Evolutionary conservation across 2,888 invertebrate species (phyloP).

Genomic region (Mongoloraphidia duomilia): DNA sequence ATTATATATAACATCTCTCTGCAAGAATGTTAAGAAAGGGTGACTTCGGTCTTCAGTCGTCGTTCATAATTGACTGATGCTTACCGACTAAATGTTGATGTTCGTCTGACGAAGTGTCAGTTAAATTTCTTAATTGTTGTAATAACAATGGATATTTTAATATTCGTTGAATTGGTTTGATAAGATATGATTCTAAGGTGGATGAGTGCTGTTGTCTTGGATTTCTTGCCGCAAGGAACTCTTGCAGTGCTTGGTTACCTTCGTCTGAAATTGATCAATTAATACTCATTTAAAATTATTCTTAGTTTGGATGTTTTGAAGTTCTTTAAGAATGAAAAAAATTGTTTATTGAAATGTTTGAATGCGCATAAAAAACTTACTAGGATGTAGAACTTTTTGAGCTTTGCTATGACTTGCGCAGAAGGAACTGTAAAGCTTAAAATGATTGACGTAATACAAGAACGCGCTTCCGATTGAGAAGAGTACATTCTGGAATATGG

Average conservation of each 20-base stretch:
- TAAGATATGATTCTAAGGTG: conserved; percentile 93
- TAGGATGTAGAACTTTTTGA: conserved; percentile 94
- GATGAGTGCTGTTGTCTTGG: conserved; percentile 94
- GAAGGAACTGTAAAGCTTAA: conserved; percentile 97
- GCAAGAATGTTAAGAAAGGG: neutral
- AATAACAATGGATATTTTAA: conserved; percentile 91
- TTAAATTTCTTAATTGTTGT: conserved; percentile 87
- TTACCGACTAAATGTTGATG: conserved; percentile 84
- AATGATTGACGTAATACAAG: conserved; percentile 94
- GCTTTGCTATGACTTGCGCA: conserved; percentile 98
- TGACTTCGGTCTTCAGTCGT: neutral
- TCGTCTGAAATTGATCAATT: conserved; percentile 48
- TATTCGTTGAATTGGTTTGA: conserved; percentile 97
- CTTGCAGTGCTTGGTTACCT: conserved; percentile 90
- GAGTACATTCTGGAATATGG: conserved; percentile 66
- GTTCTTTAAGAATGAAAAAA: neutral
- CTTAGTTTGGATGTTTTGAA: neutral
- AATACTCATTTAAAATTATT: neutral
- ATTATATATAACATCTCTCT: neutral
- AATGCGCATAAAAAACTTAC: conserved; percentile 45
- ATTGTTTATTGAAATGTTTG: too few species aligned
- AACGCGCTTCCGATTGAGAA: conserved; percentile 95
- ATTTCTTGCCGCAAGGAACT: conserved; percentile 87
- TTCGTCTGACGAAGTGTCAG: conserved; percentile 84
- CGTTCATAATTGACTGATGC: conserved; percentile 18